Conservation (phyloP, 2,113 vertebrate genomes). For the Amphilophus citrinellus region DNA sequence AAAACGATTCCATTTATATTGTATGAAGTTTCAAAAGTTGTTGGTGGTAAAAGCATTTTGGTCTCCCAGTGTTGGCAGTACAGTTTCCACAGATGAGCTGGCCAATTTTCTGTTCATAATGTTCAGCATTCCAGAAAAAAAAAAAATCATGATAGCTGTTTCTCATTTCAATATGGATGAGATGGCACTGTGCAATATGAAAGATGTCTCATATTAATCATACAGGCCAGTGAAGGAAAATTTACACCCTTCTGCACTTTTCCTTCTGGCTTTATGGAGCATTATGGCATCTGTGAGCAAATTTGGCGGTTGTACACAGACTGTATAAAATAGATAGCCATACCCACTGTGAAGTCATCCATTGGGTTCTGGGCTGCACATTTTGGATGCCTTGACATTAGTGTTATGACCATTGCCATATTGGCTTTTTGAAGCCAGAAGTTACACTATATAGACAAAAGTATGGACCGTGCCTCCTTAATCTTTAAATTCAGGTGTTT, state of each 20-base stretch:
- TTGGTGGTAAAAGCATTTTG: constrained; percentile 6
- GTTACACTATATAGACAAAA: background rate
- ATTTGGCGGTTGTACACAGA: background rate
- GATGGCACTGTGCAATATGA: constrained; percentile 1
- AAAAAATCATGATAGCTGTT: background rate
- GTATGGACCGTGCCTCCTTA: background rate
- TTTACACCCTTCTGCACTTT: background rate
- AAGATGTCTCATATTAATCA: background rate
- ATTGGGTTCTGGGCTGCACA: background rate
- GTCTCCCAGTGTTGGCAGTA: background rate
- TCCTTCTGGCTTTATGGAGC: background rate
- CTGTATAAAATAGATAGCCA: background rate
- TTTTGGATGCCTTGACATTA: background rate
- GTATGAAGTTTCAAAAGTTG: constrained; percentile 32
- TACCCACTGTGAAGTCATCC: background rate
- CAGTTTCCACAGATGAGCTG: background rate
- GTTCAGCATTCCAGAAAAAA: background rate
- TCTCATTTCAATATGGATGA: constrained; percentile 12
- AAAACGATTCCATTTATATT: constrained; percentile 34
- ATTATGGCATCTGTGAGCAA: background rate
- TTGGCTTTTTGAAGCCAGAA: background rate
- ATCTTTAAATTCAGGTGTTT: background rate
- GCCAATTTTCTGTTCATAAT: background rate
- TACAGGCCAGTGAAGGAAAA: background rate
- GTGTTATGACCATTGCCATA: background rate